Evolutionary conservation across 53 echinoderm and acorn worm genomes (phyloP), one percentile per base, ranked within the genome.

Genomic region (Paracentrotus lividus): DNA sequence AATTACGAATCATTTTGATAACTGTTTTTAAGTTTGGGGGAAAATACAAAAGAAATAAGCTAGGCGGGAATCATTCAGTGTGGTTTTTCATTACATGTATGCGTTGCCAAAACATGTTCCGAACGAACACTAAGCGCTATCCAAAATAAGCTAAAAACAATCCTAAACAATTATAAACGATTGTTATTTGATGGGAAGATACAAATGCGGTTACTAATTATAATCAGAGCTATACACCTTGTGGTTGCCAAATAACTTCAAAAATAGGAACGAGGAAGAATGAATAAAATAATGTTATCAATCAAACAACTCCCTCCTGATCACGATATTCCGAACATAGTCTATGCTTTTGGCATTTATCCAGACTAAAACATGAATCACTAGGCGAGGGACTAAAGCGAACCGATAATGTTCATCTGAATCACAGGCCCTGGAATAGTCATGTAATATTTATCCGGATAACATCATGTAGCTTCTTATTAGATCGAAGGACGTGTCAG

Each of bases 371-470:
- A 81, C 81, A 81, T 81, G 81, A 81, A 81, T 81, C 81, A 81
- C 81, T 45, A 81, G n/a, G 81, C 81, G 47, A 44, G 47, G 81
- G 81, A 81, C 81, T 26, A 26, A 45, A 20, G 10, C 44, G 47
- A 81, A 81, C 81, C 9, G 47, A 81, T 81, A 81, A 81, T 81
- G 49, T 45, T 40, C 42, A 8, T 81, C 47, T 81, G 81, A 81
- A 81, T 81, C 81, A 81, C 49, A 26, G 81, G 18, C 81, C 81
- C 44, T n/a, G 81, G 47, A 81, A 81, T 81, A 81, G 81, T 81
- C 81, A 44, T 81, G 81, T 81, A 81, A 23, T 81, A 23, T 47
- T 81, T 47, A n/a, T 47, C 81, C 81, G 81, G 81, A 81, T 81
- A 27, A 45, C 44, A 26, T 1, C 47, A 47, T 81, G 47, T 49